phyloP scores from a whole-genome alignment of 2,113 vertebrate species.

The Paratilapia polleni region DNA sequence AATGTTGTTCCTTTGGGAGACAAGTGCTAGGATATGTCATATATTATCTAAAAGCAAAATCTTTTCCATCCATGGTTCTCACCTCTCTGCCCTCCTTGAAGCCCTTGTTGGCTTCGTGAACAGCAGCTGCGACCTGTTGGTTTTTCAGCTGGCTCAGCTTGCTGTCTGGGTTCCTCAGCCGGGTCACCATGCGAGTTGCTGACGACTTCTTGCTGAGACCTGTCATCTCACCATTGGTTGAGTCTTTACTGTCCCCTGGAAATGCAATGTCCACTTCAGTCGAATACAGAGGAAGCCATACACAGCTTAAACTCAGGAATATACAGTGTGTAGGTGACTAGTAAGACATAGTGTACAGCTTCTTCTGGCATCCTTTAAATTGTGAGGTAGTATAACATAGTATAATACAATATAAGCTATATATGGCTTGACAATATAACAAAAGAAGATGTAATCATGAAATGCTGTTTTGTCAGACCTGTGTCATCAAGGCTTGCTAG shows the following conservation, averaged over 20 bases:
- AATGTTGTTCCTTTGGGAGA: not conserved
- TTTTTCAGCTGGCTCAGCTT: slow-evolving; percentile 94
- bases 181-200: slow-evolving; percentile 90
- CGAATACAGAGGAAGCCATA: not conserved
- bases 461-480: slow-evolving; percentile 74
- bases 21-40: too few relatives aligned
- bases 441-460: not conserved
- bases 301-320: not conserved
- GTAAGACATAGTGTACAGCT: not conserved
- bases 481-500: slow-evolving; percentile 86
- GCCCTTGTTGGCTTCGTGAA: slow-evolving; percentile 90
- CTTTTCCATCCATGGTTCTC: not conserved
- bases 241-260: slow-evolving; percentile 77
- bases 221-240: slow-evolving; percentile 75
- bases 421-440: too few relatives aligned
- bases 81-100: slow-evolving; percentile 95
- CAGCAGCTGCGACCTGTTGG: slow-evolving; percentile 91
- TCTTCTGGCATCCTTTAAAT: not conserved
- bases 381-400: not conserved
- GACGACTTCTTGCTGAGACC: slow-evolving; percentile 80
- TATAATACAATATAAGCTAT: not conserved
- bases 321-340: not conserved
- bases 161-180: slow-evolving; percentile 93
- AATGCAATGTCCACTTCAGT: not conserved
- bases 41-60: not conserved